Base-by-base conservation (phyloP, 2,888 invertebrate species). In the Lysandra bellargus region DNA sequence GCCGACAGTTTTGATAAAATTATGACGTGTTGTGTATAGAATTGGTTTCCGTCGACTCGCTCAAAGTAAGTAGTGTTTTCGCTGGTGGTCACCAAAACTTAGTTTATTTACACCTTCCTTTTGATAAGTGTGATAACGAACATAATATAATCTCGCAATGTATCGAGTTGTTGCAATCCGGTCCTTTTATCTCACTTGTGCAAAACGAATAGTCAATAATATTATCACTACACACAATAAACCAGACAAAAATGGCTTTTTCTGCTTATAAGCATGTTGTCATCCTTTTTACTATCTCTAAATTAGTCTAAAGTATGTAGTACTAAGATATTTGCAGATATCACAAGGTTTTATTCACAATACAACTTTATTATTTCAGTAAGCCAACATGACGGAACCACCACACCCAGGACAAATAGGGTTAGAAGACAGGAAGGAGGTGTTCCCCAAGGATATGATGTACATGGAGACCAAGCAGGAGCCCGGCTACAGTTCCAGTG, bases 11-110 rank as follows among this genome's bases (percentile, higher is more conserved):
- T 82, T 83, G 85, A 87, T 87, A 84, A 84, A 83, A 83, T 80
- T 84, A 86, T 89, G 89, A 89, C 89, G 89, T 87, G 86, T 86
- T 86, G 81, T 82, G 81, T 80, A 79, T 83, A 82, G 82, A 80
- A 80, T 80, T 82, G 79, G 80, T 78, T 80, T 61, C 61, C 77
- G 81, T 78, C 76, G 79, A 80, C 61, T 64, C 61, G 75, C 57
- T 77, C 78, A 81, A 81, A 80, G 84, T 84, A 73, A 84, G 84
- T 82, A 30, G 30, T 40, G 37, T 53, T 17, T 78, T 78, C 57
- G 69, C 78, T 53, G 69, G 30, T 64, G 23, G 64, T 64, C 23
- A 64, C 64, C 30, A 64, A 30, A 33, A 64, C 23, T 64, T 3
- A 69, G 33, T 69, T 69, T 69, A 69, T 37, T 33, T 37, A 69